A percentile compares a stretch with the other conserved stretches of the same genome.
Evolutionary conservation across 2,113 vertebrate species (phyloP).

Genomic region (Urocolius indicus): DNA sequence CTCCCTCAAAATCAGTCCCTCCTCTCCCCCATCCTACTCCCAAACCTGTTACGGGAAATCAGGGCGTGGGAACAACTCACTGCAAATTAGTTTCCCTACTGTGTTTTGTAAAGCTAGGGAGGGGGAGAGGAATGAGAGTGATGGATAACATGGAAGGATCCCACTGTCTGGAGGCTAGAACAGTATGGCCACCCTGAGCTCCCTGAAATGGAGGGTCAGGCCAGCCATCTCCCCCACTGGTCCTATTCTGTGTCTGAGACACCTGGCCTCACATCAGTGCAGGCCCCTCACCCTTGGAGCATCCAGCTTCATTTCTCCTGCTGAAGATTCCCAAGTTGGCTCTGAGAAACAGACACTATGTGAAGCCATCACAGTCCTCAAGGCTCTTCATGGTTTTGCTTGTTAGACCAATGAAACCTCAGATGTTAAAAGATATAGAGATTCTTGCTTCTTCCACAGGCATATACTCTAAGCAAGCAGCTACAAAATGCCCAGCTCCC

Average conservation of each 20-base stretch:
- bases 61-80: background rate
- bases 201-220: background rate
- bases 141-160: background rate
- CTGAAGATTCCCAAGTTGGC: fast-evolving
- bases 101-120: fast-evolving
- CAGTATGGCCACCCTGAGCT: fast-evolving
- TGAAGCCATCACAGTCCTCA: background rate
- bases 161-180: background rate
- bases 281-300: background rate
- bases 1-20: background rate
- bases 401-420: background rate
- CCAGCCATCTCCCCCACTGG: background rate
- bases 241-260: background rate
- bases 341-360: background rate
- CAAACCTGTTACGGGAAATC: background rate
- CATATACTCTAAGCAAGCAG: background rate
- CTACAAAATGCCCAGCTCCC: background rate
- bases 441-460: background rate
- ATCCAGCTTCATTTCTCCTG: background rate
- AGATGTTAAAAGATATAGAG: fast-evolving
- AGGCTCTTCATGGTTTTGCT: background rate
- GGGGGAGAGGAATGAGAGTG: background rate
- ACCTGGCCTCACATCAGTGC: fast-evolving
- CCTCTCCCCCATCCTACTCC: background rate
- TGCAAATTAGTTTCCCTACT: background rate